Base-by-base conservation (phyloP, 2,113 vertebrate genomes). In the Falcunculus frontatus region DNA sequence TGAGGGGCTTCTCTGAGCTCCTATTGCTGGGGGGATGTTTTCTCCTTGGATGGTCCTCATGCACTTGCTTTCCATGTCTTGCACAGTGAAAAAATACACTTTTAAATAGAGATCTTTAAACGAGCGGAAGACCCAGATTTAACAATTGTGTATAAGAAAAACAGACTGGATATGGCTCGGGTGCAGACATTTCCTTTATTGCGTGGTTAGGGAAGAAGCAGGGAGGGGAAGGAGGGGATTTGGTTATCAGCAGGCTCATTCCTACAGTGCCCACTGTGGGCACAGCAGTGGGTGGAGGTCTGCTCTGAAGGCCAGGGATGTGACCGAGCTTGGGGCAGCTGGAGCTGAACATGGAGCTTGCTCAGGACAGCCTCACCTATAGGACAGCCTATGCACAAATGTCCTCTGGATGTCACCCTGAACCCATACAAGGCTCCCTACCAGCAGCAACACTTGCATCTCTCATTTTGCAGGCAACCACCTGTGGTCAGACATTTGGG, bases 331-430 rank as follows among this genome's bases (percentile, higher is more conserved):
- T 18, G 39, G 30, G 57, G 35, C 10, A 56, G 65, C 87, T 56
- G 52, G 42, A 29, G 44, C 30, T 67, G 4, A 55, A 41, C 33
- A 4, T 0, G 41, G 68, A 52, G 13, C 73, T 77, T 52, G 17
- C 53, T 18, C 39, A 44, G 85, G 63, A 33, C 42, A 59, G 17
- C 59, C 68, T 89, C 52, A 60, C 11, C 3, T 49, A 1, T 8
- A 37, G 69, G 49, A 25, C 57, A 91, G 29, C 41, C 77, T 76
- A 3, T 68, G 77, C 65, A 42, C 57, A 13, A 44, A 18, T 3
- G 12, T 8, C 84, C 77, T 91, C 74, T 89, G 94, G 93, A 92
- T 96, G 91, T 92, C 87, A 92, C n/a, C 69, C 44, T 72, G 80
- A 79, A 68, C 56, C 62, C 37, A 20, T 8, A 37, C 25, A 56